Percentiles rank a stretch among this genome's conserved stretches.
phyloP scores from a whole-genome alignment of 2,888 invertebrate species.

The Automeris io region DNA sequence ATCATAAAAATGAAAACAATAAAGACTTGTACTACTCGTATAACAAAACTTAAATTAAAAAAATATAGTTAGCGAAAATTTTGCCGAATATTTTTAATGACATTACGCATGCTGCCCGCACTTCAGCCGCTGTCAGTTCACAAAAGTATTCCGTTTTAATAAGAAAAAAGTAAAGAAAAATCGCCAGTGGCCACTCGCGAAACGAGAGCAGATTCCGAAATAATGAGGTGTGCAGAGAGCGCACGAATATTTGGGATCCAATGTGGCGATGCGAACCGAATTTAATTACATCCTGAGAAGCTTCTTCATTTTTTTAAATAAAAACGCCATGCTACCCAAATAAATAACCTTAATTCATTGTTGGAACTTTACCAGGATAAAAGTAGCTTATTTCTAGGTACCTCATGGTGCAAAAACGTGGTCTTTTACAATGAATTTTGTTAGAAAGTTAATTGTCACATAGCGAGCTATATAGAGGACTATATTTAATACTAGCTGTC shows the following conservation, averaged over 20 bases:
- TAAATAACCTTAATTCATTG: not conserved
- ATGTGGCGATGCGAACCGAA: constrained; percentile 8
- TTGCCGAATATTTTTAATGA: not conserved
- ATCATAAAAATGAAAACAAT: too few relatives aligned
- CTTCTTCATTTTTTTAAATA: not conserved
- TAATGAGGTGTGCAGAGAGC: constrained; percentile 57
- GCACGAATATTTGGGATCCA: constrained; percentile 33
- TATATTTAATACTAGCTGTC: too few relatives aligned
- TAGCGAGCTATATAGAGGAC: too few relatives aligned
- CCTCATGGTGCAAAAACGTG: too few relatives aligned
- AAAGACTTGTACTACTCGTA: too few relatives aligned
- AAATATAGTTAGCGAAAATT: too few relatives aligned
- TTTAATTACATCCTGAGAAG: constrained; percentile 6
- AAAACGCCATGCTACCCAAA: not conserved
- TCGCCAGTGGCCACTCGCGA: constrained; percentile 20
- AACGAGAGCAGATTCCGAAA: constrained; percentile 63
- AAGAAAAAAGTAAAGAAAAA: constrained; percentile 21
- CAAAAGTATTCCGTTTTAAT: constrained; percentile 5
- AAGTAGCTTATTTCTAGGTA: too few relatives aligned
- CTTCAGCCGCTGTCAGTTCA: not conserved
- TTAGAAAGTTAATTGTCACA: too few relatives aligned
- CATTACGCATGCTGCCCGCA: constrained; percentile 2
- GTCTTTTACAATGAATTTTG: too few relatives aligned
- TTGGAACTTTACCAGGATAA: not conserved
- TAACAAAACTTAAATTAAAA: too few relatives aligned